Percentiles rank a stretch among this genome's conserved stretches.
phyloP scores from a whole-genome alignment of 2,113 vertebrate genomes.

The Dolichallabes microphthalmus region DNA sequence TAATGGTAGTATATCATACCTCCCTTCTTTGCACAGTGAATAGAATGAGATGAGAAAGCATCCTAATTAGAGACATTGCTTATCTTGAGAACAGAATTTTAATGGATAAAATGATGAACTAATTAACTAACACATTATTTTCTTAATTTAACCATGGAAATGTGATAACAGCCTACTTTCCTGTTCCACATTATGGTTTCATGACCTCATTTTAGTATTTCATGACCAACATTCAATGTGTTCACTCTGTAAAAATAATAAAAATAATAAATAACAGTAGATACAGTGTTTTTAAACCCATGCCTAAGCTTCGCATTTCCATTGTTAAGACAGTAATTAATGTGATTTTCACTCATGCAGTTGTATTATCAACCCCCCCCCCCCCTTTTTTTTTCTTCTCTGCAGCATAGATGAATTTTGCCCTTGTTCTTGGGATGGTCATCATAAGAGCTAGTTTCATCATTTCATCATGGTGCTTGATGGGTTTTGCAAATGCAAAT shows the following conservation, averaged over 20 bases:
- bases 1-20: background rate
- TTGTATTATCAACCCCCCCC: no score
- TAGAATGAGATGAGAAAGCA: background rate
- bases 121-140: constrained; percentile 8
- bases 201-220: background rate
- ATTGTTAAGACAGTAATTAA: background rate
- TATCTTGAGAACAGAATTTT: background rate
- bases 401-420: no score
- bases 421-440: no score
- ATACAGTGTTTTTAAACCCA: background rate
- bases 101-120: constrained; percentile 3
- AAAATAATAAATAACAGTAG: background rate
- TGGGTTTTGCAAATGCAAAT: no score
- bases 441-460: no score
- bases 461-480: no score
- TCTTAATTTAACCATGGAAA: background rate
- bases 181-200: background rate
- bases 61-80: background rate
- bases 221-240: background rate
- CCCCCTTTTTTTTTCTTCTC: no score
- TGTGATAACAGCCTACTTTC: background rate
- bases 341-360: no score
- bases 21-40: background rate
- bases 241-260: background rate
- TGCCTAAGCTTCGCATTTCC: background rate